Conservation (phyloP, 2,113 vertebrate species). For the Sander vitreus region DNA sequence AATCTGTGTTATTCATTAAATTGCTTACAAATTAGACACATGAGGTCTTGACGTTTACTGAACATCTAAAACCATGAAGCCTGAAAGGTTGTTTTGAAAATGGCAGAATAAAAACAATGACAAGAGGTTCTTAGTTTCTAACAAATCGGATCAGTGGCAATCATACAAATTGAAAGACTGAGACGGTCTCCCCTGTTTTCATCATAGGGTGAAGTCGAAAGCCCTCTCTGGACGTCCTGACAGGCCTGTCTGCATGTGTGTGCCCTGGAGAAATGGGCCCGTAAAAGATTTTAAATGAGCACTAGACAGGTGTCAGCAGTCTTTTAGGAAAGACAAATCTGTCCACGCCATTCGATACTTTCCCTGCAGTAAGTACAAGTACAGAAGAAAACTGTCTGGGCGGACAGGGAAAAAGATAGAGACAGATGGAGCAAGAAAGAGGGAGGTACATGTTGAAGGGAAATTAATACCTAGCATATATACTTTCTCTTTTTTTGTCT, state of each 20-base stretch:
- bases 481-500: background rate
- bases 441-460: slow-evolving; percentile 12
- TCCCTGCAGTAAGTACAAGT: slow-evolving; percentile 32
- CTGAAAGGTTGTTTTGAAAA: background rate
- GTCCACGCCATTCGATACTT: slow-evolving; percentile 50
- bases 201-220: background rate
- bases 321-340: slow-evolving; percentile 62
- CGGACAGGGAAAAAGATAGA: slow-evolving; percentile 52
- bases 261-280: slow-evolving; percentile 40
- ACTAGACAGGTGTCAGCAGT: slow-evolving; percentile 50
- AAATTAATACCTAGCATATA: slow-evolving; percentile 7
- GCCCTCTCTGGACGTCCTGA: background rate
- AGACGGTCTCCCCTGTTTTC: background rate
- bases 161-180: background rate
- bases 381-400: slow-evolving; percentile 41
- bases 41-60: too few relatives aligned
- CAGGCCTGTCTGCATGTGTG: slow-evolving; percentile 11
- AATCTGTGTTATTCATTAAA: background rate
- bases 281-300: slow-evolving; percentile 58
- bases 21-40: too few relatives aligned
- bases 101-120: background rate
- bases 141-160: background rate
- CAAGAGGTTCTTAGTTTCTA: background rate
- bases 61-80: background rate
- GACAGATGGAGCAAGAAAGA: slow-evolving; percentile 52